A percentile compares a stretch with the other conserved stretches of the same genome.
phyloP scores from a whole-genome alignment of 1,140 invertebrate genomes.

The Varroa destructor region DNA sequence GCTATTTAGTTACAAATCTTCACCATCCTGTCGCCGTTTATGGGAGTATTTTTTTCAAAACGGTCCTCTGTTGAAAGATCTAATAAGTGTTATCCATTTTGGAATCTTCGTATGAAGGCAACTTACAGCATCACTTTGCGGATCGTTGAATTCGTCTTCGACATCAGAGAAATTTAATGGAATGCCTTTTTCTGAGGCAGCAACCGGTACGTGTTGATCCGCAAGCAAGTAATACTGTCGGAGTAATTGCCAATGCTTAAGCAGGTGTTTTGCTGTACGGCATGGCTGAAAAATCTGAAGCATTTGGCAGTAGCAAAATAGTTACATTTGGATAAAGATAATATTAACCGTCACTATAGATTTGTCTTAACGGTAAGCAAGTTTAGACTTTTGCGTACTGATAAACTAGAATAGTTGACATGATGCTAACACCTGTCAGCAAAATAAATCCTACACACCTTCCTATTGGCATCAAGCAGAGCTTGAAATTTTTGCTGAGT shows the following conservation, averaged over 20 bases:
- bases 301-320: slow-evolving; percentile 14
- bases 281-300: slow-evolving; percentile 67
- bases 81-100: no score
- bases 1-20: no score
- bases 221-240: slow-evolving; percentile 82
- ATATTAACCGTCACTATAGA: no score
- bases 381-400: no score
- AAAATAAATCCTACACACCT: neutral
- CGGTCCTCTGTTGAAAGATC: no score
- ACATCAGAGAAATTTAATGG: slow-evolving; percentile 73
- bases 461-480: slow-evolving; percentile 9
- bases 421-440: no score
- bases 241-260: slow-evolving; percentile 78
- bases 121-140: slow-evolving; percentile 49
- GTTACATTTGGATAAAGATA: neutral
- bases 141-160: slow-evolving; percentile 73
- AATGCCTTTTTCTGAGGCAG: slow-evolving; percentile 38
- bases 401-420: no score
- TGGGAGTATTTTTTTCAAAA: no score
- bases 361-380: no score
- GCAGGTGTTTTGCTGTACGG: slow-evolving; percentile 67
- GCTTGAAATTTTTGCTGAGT: slow-evolving; percentile 1
- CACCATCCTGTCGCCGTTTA: no score
- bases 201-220: slow-evolving; percentile 53
- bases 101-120: neutral